Percentiles rank a stretch among this genome's conserved stretches.
Evolutionary conservation across 2,888 invertebrate genomes (phyloP).

Genomic region (Ophion ventricosus): DNA sequence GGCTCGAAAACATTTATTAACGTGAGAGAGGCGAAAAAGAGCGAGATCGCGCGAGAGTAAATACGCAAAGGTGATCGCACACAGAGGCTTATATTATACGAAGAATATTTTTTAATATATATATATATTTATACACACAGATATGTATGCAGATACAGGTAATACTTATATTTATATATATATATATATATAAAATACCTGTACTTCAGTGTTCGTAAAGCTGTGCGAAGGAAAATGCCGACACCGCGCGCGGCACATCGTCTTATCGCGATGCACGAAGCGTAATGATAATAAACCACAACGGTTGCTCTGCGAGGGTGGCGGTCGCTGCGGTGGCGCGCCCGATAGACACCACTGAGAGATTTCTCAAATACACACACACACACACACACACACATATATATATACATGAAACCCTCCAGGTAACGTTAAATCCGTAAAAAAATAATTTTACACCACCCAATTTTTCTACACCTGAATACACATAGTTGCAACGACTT

Average conservation of each 20-base stretch:
- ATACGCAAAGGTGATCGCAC: conserved; percentile 47
- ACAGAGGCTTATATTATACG: conserved; percentile 34
- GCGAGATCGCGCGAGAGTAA: conserved; percentile 53
- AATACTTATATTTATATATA: conserved; percentile 19
- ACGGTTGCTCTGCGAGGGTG: conserved; percentile 46
- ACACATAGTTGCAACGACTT: background rate
- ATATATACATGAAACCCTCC: conserved; percentile 19
- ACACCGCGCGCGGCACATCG: conserved; percentile 61
- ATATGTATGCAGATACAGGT: background rate
- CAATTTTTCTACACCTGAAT: background rate
- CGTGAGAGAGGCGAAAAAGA: conserved; percentile 50
- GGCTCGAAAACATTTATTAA: conserved; percentile 66
- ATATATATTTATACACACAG: conserved; percentile 15
- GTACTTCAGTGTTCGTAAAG: conserved; percentile 47
- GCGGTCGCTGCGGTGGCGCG: conserved; percentile 56
- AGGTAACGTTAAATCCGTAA: background rate
- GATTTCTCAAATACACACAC: conserved; percentile 54
- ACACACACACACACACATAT: background rate
- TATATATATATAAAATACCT: conserved; percentile 44
- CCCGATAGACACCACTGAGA: conserved; percentile 63
- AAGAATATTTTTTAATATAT: conserved; percentile 41
- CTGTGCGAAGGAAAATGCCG: conserved; percentile 63
- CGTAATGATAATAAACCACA: conserved; percentile 70
- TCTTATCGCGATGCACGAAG: conserved; percentile 71
- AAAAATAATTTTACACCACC: conserved; percentile 8